A percentile compares a stretch with the other conserved stretches of the same genome.
phyloP scores from a whole-genome alignment of 2,888 invertebrate genomes.

The Fissipunctia ypsillon region DNA sequence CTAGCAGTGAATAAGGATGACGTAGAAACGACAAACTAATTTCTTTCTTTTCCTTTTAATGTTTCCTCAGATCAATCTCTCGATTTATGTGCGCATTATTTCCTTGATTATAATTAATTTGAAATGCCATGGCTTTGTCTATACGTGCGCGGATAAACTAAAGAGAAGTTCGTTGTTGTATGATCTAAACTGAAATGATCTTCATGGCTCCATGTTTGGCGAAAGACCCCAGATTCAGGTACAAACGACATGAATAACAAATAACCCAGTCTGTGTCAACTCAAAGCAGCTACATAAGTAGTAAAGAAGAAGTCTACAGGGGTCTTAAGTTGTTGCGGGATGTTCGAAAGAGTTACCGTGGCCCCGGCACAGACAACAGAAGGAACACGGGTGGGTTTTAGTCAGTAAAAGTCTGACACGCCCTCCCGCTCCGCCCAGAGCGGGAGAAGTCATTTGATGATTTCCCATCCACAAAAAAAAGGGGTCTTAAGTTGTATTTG shows the following conservation, averaged over 20 bases:
- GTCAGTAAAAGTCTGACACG: too few species aligned
- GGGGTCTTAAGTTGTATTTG: too few species aligned
- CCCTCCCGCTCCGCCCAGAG: too few species aligned
- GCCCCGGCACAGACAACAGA: too few species aligned
- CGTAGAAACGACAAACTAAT: constrained; percentile 2
- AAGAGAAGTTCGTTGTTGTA: not conserved
- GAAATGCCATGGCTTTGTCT: not conserved
- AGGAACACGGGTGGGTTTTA: too few species aligned
- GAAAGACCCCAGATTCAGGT: not conserved
- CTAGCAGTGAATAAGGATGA: not conserved
- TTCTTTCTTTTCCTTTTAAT: not conserved
- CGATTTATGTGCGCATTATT: not conserved
- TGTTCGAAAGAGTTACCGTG: too few species aligned
- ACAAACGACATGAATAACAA: not conserved
- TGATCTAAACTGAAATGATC: not conserved
- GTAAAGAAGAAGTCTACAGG: not conserved
- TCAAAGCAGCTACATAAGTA: not conserved
- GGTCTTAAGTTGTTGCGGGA: too few species aligned
- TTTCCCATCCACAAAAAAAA: too few species aligned
- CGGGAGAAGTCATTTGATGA: too few species aligned
- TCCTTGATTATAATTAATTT: not conserved
- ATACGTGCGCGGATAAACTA: not conserved
- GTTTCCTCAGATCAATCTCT: constrained; percentile 19
- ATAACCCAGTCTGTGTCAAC: not conserved
- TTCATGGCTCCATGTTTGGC: not conserved